Evolutionary conservation across 1,140 invertebrate genomes (phyloP).

Genomic region (Plodia interpunctella): DNA sequence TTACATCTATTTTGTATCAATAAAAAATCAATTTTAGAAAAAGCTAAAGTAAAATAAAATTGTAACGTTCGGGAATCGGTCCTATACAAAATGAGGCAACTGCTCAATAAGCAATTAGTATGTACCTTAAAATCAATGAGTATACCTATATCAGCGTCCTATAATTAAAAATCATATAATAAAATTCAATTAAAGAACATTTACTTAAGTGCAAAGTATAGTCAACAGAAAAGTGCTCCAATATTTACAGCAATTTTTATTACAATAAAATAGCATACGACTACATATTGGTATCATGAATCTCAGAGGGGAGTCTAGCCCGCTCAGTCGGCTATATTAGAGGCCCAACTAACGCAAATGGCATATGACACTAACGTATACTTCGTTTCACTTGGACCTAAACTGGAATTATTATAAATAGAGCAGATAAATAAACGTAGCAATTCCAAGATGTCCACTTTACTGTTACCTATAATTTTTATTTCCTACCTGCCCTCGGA

Average conservation of each 20-base stretch:
- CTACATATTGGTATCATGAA: not conserved
- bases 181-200: too few species aligned
- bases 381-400: conserved; percentile 28
- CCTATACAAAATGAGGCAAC: too few species aligned
- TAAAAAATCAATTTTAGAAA: too few species aligned
- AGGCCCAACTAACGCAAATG: conserved; percentile 21
- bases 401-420: conserved; percentile 37
- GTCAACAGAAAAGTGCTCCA: not conserved
- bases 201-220: not conserved
- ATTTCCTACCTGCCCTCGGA: too few species aligned
- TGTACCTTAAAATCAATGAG: too few species aligned
- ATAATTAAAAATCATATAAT: too few species aligned
- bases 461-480: too few species aligned
- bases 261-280: not conserved
- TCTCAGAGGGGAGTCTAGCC: not conserved
- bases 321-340: conserved; percentile 10
- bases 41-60: too few species aligned
- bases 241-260: not conserved
- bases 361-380: conserved; percentile 25
- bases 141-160: too few species aligned
- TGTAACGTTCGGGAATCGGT: too few species aligned
- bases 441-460: conserved; percentile 24
- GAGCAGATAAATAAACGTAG: conserved; percentile 34
- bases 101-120: too few species aligned
- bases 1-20: too few species aligned